Percentiles rank a stretch among this genome's conserved stretches.
These are phyloP conservation scores for Bombylius major DNA, from an alignment of 2,888 invertebrate species.

Conservation along the genomic window DNA sequence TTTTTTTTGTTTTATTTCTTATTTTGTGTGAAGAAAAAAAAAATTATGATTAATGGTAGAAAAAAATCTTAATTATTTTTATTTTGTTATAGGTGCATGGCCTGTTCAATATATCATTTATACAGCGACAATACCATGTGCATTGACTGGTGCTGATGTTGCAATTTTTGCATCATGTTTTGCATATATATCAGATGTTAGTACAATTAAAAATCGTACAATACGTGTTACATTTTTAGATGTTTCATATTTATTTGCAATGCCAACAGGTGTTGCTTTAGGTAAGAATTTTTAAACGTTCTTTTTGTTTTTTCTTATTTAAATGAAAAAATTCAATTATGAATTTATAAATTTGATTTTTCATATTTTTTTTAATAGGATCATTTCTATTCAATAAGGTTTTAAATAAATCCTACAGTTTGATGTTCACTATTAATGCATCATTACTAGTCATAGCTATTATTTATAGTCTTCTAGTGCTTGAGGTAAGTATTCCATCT, in stretches of 20 bases:
- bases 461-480: conserved; percentile 41
- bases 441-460: conserved; percentile 48
- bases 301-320: background rate
- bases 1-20: too few species aligned
- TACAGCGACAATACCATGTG: conserved; percentile 63
- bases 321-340: background rate
- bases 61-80: background rate
- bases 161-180: conserved; percentile 70
- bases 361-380: conserved; percentile 38
- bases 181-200: conserved; percentile 68
- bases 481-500: too few species aligned
- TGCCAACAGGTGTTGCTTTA: conserved; percentile 68
- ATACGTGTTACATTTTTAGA: conserved; percentile 71
- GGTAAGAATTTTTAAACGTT: conserved; percentile 38
- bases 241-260: conserved; percentile 66
- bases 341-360: too few species aligned
- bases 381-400: conserved; percentile 50
- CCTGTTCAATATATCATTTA: conserved; percentile 61
- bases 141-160: conserved; percentile 64
- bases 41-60: too few species aligned
- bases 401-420: conserved; percentile 50
- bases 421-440: conserved; percentile 62
- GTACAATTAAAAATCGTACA: conserved; percentile 55
- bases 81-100: conserved; percentile 39
- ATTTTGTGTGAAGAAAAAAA: too few species aligned